Evolutionary conservation across 2,797 vertebrate species (phyloP).

Genomic region (Knipowitschia caucasica): DNA sequence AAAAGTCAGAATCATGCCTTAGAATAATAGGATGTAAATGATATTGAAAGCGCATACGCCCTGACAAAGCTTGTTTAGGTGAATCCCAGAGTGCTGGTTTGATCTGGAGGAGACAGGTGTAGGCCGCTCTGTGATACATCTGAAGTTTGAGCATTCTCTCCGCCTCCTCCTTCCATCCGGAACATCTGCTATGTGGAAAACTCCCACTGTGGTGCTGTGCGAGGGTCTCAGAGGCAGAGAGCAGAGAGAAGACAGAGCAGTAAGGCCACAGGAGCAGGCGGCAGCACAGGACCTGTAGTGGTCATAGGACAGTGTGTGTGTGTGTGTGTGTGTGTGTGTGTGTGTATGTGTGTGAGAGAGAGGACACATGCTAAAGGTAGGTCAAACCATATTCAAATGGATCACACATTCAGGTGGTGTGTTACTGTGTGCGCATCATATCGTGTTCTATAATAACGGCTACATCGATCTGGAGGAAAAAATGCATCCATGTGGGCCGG

Average conservation of each 20-base stretch:
- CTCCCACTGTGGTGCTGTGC: conserved; percentile 71
- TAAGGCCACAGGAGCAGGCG: conserved; percentile 35
- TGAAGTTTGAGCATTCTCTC: conserved; percentile 4
- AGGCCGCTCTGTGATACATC: conserved; percentile 29
- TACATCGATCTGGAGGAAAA: too few species aligned
- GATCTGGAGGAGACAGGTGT: conserved; percentile 35
- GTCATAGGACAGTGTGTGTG: conserved; percentile 5
- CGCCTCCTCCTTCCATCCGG: conserved; percentile 46
- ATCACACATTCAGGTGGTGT: too few species aligned
- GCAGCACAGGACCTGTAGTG: too few species aligned
- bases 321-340: not conserved
- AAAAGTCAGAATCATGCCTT: not conserved
- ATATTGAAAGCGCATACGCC: not conserved
- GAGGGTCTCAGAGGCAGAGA: conserved; percentile 58
- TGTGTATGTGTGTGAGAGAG: not conserved
- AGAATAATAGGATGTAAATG: not conserved
- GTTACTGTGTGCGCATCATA: too few species aligned
- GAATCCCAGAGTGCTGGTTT: not conserved
- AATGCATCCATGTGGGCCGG: too few species aligned
- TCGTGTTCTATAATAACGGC: too few species aligned
- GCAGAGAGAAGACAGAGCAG: conserved; percentile 49
- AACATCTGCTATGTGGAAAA: conserved; percentile 62
- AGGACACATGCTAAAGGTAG: too few species aligned
- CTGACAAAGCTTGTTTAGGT: not conserved
- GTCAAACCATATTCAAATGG: too few species aligned